phyloP scores from a whole-genome alignment of 2,113 vertebrate genomes.

The Xenopus laevis region DNA sequence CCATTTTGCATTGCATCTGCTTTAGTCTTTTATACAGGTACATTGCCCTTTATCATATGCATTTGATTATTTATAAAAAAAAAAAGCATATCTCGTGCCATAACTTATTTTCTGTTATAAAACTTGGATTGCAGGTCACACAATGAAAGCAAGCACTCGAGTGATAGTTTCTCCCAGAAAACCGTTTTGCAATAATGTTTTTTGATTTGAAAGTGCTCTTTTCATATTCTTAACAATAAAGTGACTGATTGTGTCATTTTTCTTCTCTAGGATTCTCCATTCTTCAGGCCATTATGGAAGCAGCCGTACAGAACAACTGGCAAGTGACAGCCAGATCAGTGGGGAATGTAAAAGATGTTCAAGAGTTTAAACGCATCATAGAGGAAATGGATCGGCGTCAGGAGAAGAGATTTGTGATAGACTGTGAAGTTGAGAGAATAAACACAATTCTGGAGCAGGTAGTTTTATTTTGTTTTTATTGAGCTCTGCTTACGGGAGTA shows the following conservation, averaged over 20 bases:
- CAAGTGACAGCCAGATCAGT: slow-evolving; percentile 97
- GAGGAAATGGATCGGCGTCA: slow-evolving; percentile 98
- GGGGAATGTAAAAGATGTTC: slow-evolving; percentile 87
- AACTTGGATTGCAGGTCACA: slow-evolving; percentile 11
- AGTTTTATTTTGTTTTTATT: slow-evolving; percentile 45
- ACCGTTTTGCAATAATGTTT: slow-evolving; percentile 27
- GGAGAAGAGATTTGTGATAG: slow-evolving; percentile 94
- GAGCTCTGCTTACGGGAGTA: neutral
- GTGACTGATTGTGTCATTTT: slow-evolving; percentile 47
- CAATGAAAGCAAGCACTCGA: slow-evolving; percentile 28
- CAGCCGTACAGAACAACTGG: slow-evolving; percentile 97
- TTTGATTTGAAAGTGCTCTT: slow-evolving; percentile 27
- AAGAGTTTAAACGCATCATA: slow-evolving; percentile 93
- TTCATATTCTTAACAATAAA: slow-evolving; percentile 48
- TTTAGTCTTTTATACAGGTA: neutral
- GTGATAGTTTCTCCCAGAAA: slow-evolving; percentile 30
- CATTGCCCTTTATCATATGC: neutral
- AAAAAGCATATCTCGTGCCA: slow-evolving; percentile 6
- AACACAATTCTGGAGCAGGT: slow-evolving; percentile 98
- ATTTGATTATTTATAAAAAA: slow-evolving; percentile 4
- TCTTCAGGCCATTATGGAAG: slow-evolving; percentile 98
- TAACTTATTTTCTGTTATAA: slow-evolving; percentile 14
- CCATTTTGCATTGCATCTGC: neutral
- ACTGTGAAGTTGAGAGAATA: slow-evolving; percentile 94
- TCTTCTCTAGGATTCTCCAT: slow-evolving; percentile 86